Evolutionary conservation across 2,888 invertebrate species (phyloP).

Genomic region (Halictus quadricinctus): DNA sequence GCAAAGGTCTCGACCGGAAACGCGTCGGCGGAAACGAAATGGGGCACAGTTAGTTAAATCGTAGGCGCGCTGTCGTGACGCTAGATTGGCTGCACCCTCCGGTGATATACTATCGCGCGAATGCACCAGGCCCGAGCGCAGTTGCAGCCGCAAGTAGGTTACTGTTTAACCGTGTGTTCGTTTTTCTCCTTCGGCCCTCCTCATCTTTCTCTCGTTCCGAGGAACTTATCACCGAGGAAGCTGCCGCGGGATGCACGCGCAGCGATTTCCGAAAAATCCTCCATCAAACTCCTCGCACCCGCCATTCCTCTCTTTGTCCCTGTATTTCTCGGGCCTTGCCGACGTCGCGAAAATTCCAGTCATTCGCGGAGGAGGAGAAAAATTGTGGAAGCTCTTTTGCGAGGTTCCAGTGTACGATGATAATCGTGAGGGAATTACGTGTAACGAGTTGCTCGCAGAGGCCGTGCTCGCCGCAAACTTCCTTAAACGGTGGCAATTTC

Average conservation of each 20-base stretch:
- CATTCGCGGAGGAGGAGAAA: neutral
- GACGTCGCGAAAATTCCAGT: neutral
- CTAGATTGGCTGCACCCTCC: slow-evolving; percentile 45
- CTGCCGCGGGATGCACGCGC: neutral
- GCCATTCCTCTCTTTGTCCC: neutral
- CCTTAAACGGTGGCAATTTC: slow-evolving; percentile 26
- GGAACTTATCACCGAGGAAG: neutral
- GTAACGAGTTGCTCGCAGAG: neutral
- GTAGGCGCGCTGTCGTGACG: slow-evolving; percentile 30
- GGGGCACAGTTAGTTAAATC: slow-evolving; percentile 39
- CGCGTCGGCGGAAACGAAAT: slow-evolving; percentile 26
- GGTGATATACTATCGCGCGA: slow-evolving; percentile 37
- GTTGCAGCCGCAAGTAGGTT: slow-evolving; percentile 46
- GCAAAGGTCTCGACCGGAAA: neutral
- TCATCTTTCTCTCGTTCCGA: neutral
- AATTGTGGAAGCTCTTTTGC: neutral
- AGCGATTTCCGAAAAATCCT: slow-evolving; percentile 12
- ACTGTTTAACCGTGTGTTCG: slow-evolving; percentile 30
- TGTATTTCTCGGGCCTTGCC: neutral
- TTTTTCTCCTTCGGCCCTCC: neutral
- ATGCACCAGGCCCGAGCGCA: slow-evolving; percentile 25
- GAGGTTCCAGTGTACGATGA: neutral
- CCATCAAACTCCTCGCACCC: neutral
- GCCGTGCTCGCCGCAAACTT: slow-evolving; percentile 18
- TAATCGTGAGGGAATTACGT: neutral